These are phyloP conservation scores for Epistrophella euchroma DNA, from an alignment of 2,888 invertebrate genomes.

Conservation along the genomic window DNA sequence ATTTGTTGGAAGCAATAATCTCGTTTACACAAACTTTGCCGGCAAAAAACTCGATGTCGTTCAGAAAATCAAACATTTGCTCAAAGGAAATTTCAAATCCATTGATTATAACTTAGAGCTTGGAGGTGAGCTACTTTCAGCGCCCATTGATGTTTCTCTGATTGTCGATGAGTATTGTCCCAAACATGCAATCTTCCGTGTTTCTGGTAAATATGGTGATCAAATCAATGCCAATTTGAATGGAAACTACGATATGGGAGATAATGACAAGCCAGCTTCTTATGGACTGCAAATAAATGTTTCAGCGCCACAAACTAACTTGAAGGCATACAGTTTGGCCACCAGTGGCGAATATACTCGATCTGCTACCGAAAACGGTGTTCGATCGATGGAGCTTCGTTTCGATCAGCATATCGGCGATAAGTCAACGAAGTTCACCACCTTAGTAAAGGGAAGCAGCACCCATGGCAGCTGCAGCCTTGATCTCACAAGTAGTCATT, in stretches of 20 bases:
- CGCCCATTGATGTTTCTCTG: constrained; percentile 80
- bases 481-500: constrained; percentile 77
- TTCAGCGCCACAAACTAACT: constrained; percentile 85
- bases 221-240: constrained; percentile 82
- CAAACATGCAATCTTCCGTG: constrained; percentile 81
- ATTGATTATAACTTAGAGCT: constrained; percentile 73
- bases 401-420: constrained; percentile 77
- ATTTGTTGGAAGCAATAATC: constrained; percentile 82
- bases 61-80: constrained; percentile 82
- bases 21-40: constrained; percentile 84
- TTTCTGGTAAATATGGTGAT: constrained; percentile 85
- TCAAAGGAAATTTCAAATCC: constrained; percentile 80
- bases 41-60: constrained; percentile 84
- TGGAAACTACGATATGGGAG: constrained; percentile 83
- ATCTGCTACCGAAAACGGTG: constrained; percentile 77
- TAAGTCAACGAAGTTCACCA: constrained; percentile 75
- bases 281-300: constrained; percentile 85
- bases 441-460: constrained; percentile 77
- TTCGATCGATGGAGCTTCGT: constrained; percentile 77
- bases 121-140: constrained; percentile 81
- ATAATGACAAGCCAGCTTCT: constrained; percentile 83
- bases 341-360: constrained; percentile 81
- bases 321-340: constrained; percentile 83
- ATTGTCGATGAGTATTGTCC: constrained; percentile 79
- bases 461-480: constrained; percentile 79